Conservation (phyloP, 2,113 vertebrate genomes). For the Felis catus region DNA sequence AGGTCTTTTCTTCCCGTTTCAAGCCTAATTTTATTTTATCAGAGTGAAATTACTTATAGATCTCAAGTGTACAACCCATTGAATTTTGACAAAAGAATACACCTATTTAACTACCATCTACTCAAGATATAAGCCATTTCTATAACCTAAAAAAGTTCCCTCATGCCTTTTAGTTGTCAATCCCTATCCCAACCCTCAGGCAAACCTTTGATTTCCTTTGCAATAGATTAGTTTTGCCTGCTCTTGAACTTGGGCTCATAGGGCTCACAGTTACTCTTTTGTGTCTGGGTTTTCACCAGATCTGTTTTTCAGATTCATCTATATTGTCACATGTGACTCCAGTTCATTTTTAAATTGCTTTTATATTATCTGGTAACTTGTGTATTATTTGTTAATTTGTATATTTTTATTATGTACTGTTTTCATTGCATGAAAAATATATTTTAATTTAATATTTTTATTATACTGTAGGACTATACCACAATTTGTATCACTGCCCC, state of each 20-base stretch:
- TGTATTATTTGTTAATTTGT: background rate
- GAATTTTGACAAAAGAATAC: background rate
- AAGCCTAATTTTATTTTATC: conserved; percentile 47
- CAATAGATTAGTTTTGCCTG: background rate
- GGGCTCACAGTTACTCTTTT: background rate
- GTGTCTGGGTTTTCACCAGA: background rate
- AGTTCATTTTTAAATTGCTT: background rate
- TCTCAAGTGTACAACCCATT: background rate
- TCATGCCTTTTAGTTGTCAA: background rate
- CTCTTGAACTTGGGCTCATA: background rate
- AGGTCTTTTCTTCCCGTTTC: background rate
- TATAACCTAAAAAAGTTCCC: background rate
- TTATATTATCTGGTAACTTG: background rate
- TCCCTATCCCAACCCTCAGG: background rate
- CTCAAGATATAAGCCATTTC: background rate
- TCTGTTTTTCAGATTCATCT: background rate
- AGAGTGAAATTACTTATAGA: background rate
- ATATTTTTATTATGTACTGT: background rate
- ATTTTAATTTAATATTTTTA: background rate
- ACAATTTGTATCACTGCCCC: background rate
- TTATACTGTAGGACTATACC: background rate
- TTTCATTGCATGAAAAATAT: background rate
- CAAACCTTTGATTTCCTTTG: background rate
- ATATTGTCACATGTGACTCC: background rate
- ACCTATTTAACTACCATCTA: background rate